A percentile compares a stretch with the other conserved stretches of the same genome.
phyloP scores from a whole-genome alignment of 2,113 vertebrate species.

The Apaloderma vittatum region DNA sequence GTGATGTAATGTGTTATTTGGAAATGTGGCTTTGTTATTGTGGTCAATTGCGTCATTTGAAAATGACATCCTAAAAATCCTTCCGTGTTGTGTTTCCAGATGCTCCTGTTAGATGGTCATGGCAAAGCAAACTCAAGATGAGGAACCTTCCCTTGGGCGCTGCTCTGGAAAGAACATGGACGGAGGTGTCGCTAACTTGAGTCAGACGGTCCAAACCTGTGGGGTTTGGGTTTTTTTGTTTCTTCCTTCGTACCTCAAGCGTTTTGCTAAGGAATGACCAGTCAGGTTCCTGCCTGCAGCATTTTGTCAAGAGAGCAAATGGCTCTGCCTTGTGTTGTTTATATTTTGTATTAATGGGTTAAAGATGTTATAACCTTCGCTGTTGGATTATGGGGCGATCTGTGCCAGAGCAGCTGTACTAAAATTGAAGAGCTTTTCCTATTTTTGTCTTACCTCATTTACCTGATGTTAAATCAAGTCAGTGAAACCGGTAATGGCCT shows the following conservation, averaged over 20 bases:
- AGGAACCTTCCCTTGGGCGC: background rate
- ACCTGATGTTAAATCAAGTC: slow-evolving; percentile 60
- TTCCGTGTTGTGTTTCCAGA: background rate
- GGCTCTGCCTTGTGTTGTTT: background rate
- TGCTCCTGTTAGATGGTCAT: background rate
- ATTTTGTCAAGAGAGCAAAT: background rate
- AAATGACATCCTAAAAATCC: background rate
- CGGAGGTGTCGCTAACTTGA: background rate
- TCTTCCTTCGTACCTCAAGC: background rate
- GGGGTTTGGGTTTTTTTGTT: background rate
- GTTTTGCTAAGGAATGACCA: slow-evolving; percentile 35
- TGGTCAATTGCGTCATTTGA: background rate
- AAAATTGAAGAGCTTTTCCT: slow-evolving; percentile 38
- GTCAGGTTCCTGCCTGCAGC: background rate
- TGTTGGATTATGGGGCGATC: background rate
- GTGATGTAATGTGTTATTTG: background rate
- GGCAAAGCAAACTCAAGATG: background rate
- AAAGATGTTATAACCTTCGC: slow-evolving; percentile 43
- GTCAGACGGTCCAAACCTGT: no score
- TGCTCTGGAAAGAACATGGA: background rate
- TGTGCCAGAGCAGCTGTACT: slow-evolving; percentile 12
- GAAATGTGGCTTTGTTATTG: background rate
- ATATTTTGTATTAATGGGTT: slow-evolving; percentile 31
- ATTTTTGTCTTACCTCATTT: slow-evolving; percentile 66
- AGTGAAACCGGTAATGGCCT: slow-evolving; percentile 38